These are phyloP conservation scores for Henricia sp. DNA, from an alignment of 53 echinoderm and acorn worm genomes.

Conservation along the genomic window DNA sequence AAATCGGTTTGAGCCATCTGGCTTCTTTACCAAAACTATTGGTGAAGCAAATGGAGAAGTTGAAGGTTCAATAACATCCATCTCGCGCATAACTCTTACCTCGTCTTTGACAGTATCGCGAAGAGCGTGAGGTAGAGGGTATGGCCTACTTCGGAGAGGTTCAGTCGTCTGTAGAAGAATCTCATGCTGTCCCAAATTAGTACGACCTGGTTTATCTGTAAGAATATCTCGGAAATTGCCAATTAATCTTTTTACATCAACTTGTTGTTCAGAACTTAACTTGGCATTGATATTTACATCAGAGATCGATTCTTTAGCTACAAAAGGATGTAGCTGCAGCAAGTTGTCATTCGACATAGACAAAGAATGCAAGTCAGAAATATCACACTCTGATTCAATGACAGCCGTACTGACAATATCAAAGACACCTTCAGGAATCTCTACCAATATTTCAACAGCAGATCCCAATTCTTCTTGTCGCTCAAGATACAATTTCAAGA, in stretches of 20 bases:
- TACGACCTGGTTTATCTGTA: constrained; percentile 64
- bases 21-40: constrained; percentile 18
- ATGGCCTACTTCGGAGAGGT: too few relatives aligned
- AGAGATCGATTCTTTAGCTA: neutral
- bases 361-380: neutral
- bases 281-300: neutral
- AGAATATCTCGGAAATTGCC: constrained; percentile 44
- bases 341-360: neutral
- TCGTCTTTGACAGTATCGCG: constrained; percentile 48
- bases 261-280: too few relatives aligned
- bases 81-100: constrained; percentile 42
- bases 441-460: neutral
- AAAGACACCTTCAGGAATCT: neutral
- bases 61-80: constrained; percentile 53
- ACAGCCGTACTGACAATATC: constrained; percentile 1
- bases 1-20: too few relatives aligned
- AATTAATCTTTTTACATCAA: too few relatives aligned
- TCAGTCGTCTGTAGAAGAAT: constrained; percentile 32
- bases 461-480: neutral
- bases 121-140: constrained; percentile 38
- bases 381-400: neutral
- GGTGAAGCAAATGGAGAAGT: constrained; percentile 56
- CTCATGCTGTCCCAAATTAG: constrained; percentile 35
- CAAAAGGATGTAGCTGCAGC: neutral
- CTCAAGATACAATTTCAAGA: constrained; percentile 44